Evolutionary conservation across 1,140 invertebrate genomes (phyloP), one percentile per base, ranked within the genome.

Genomic region (Papilio helenus): DNA sequence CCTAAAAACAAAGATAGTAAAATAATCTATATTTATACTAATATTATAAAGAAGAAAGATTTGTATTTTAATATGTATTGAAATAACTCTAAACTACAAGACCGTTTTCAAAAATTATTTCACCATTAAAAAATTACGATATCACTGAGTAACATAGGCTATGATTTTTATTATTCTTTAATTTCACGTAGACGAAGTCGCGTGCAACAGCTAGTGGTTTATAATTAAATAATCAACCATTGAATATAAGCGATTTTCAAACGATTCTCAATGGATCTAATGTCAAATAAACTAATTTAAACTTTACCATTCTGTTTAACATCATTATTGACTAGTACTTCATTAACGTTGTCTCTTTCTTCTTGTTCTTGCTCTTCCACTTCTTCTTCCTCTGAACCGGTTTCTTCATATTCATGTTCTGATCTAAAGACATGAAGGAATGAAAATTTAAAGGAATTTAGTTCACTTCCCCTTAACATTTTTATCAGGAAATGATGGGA

Each of bases 321-420:
- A 16, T 92, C 87, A 18, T 73, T 84, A 16, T 86, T 84, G 10
- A 89, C 91, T 1, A 94, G 82, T 23, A 83, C 87, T 29, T 92
- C 96, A 91, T 97, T 96, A 8, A 95, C 95, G 77, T 97, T 96
- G n/a, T 96, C 96, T 82, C 95, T 95, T 20, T 95, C 95, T 79
- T 97, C 97, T 76, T 96, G 87, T 72, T 96, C 96, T 77, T 97
- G 95, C 34, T 97, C 89, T n/a, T 96, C 95, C 1, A 96, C 95
- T 89, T 97, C 97, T 89, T 97, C 97, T 74, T 96, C 95, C 84
- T 97, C 96, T n/a, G 96, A 97, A 74, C 96, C 96, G 3, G 96
- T 96, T 80, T 97, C 97, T 79, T 97, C 94, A 34, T 96, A 96
- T 78, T 96, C 96, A 74, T 96, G 96, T 39, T 96, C 96, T 3